These are phyloP conservation scores for Pongo pygmaeus DNA, from an alignment of 2,113 vertebrate genomes.

Conservation along the genomic window DNA sequence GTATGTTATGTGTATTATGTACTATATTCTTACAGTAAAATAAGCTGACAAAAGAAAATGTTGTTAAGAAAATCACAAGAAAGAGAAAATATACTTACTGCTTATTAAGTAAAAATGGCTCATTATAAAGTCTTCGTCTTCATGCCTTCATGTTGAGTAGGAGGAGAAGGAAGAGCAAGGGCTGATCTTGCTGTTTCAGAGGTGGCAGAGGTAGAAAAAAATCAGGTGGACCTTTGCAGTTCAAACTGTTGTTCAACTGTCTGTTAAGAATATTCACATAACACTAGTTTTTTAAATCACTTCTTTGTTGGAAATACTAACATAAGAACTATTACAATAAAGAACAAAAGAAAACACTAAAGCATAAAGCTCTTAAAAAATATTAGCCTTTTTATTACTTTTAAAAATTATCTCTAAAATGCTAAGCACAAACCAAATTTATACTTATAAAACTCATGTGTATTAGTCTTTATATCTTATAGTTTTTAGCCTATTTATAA, in stretches of 20 bases:
- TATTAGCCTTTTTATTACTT: neutral
- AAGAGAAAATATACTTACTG: neutral
- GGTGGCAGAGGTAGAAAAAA: neutral
- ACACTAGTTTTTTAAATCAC: neutral
- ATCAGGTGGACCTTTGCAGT: neutral
- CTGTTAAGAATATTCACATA: neutral
- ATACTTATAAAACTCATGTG: slow-evolving; percentile 26
- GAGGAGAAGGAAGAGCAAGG: neutral
- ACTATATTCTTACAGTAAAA: neutral
- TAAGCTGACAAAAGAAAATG: neutral
- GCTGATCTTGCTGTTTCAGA: neutral
- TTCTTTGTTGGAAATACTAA: neutral
- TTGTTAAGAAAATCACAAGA: neutral
- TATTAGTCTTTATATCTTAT: neutral
- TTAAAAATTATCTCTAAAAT: slow-evolving; percentile 46
- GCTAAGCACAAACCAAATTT: neutral
- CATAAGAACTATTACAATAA: neutral
- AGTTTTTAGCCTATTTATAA: slow-evolving; percentile 33
- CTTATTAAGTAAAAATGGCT: neutral
- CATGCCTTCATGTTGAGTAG: neutral
- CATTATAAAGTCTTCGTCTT: neutral
- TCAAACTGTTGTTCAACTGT: neutral
- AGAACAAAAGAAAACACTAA: slow-evolving; percentile 22
- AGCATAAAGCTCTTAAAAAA: neutral
- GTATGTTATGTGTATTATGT: neutral